A percentile compares a stretch with the other conserved stretches of the same genome.
Conservation (phyloP, 2,888 invertebrate genomes). For the Frankliniella fusca region DNA sequence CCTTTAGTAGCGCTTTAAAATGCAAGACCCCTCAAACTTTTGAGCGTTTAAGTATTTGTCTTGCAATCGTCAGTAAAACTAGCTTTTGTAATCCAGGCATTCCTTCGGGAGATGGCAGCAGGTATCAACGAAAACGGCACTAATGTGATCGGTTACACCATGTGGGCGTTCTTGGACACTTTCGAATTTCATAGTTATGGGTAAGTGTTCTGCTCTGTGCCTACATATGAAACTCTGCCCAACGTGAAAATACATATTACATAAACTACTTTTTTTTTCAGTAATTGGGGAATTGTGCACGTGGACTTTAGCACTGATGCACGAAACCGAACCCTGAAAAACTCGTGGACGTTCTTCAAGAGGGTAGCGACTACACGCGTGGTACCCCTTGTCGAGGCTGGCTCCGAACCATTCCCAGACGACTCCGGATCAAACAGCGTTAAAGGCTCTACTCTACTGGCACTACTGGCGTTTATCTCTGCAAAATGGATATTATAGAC, state of each 20-base stretch:
- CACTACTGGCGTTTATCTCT: not conserved
- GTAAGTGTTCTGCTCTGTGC: not conserved
- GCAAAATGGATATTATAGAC: no score
- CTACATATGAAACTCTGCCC: no score
- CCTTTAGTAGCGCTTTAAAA: not conserved
- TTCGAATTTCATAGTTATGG: not conserved
- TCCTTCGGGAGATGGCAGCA: not conserved
- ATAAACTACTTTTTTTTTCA: not conserved
- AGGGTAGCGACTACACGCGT: not conserved
- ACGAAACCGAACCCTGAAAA: not conserved
- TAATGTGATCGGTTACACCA: not conserved
- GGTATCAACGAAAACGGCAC: not conserved
- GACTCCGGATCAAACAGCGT: not conserved
- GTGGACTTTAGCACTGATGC: not conserved
- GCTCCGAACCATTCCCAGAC: not conserved
- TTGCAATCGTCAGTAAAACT: not conserved
- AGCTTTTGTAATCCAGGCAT: not conserved
- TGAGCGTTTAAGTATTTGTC: not conserved
- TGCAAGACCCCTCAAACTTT: not conserved
- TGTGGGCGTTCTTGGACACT: not conserved
- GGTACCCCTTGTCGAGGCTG: not conserved
- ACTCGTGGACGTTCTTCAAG: not conserved
- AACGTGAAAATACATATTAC: no score
- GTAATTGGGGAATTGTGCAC: not conserved
- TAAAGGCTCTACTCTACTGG: not conserved